Evolutionary conservation across 1,140 invertebrate species (phyloP).

Genomic region (Goniozus legneri): DNA sequence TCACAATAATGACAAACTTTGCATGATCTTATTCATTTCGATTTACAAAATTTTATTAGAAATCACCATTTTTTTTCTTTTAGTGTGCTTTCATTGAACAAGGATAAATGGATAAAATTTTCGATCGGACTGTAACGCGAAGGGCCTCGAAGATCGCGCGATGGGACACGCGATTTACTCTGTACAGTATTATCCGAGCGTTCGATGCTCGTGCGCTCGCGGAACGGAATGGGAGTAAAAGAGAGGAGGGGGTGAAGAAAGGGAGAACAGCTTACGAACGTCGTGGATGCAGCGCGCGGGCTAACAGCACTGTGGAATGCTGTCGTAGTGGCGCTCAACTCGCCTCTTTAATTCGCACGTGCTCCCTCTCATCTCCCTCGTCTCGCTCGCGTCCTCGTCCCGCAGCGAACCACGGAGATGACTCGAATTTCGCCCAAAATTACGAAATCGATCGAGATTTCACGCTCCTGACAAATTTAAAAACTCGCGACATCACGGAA

Average conservation of each 20-base stretch:
- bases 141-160: constrained; percentile 28
- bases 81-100: too few species aligned
- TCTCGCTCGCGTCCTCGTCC: background rate
- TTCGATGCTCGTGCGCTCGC: constrained; percentile 26
- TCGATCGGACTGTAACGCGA: too few species aligned
- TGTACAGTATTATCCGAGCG: constrained; percentile 15
- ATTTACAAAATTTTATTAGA: too few species aligned
- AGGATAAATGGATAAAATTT: too few species aligned
- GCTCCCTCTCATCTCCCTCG: constrained; percentile 8
- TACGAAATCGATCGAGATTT: too few species aligned
- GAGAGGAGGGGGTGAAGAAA: too few species aligned
- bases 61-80: too few species aligned
- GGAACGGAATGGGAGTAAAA: constrained; percentile 2
- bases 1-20: too few species aligned
- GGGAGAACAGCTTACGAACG: too few species aligned
- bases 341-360: constrained; percentile 49
- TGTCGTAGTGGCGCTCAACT: constrained; percentile 55
- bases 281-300: constrained; percentile 37
- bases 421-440: too few species aligned
- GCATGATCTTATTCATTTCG: too few species aligned
- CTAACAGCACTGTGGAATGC: constrained; percentile 50
- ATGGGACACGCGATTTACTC: constrained; percentile 29
- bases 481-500: background rate
- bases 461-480: background rate
- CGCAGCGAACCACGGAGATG: too few species aligned